These are phyloP conservation scores for Lucilia cuprina DNA, from an alignment of 1,140 invertebrate species.

Conservation along the genomic window DNA sequence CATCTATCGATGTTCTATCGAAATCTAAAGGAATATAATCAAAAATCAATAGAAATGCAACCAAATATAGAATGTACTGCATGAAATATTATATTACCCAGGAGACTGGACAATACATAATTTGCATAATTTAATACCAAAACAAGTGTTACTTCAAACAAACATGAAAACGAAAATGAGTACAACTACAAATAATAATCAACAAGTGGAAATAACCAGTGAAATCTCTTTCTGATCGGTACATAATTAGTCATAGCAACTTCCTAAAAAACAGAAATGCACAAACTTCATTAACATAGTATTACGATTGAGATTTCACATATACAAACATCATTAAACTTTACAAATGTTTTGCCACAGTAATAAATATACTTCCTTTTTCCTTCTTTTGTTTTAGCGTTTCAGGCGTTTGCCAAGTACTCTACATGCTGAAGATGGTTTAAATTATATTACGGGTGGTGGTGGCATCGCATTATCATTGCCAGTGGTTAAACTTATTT, in stretches of 20 bases:
- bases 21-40: slow-evolving; percentile 41
- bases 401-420: slow-evolving; percentile 50
- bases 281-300: too few species aligned
- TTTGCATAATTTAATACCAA: slow-evolving; percentile 68
- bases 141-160: slow-evolving; percentile 51
- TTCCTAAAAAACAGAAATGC: too few species aligned
- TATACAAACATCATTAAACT: too few species aligned
- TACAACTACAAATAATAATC: background rate
- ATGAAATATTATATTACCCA: slow-evolving; percentile 68
- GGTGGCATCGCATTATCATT: slow-evolving; percentile 71
- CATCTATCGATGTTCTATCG: slow-evolving; percentile 46
- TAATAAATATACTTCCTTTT: too few species aligned
- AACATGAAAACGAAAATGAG: background rate
- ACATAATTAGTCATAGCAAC: too few species aligned
- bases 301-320: too few species aligned
- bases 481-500: slow-evolving; percentile 67
- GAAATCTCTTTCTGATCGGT: too few species aligned
- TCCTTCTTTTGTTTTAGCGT: slow-evolving; percentile 42
- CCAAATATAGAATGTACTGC: slow-evolving; percentile 64
- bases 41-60: slow-evolving; percentile 41
- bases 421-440: slow-evolving; percentile 72
- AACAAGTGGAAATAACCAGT: slow-evolving; percentile 49
- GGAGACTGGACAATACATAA: slow-evolving; percentile 74
- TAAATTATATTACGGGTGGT: slow-evolving; percentile 87
- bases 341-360: too few species aligned